phyloP scores from a whole-genome alignment of 2,888 invertebrate genomes.

The Stenolophus ochropezus region DNA sequence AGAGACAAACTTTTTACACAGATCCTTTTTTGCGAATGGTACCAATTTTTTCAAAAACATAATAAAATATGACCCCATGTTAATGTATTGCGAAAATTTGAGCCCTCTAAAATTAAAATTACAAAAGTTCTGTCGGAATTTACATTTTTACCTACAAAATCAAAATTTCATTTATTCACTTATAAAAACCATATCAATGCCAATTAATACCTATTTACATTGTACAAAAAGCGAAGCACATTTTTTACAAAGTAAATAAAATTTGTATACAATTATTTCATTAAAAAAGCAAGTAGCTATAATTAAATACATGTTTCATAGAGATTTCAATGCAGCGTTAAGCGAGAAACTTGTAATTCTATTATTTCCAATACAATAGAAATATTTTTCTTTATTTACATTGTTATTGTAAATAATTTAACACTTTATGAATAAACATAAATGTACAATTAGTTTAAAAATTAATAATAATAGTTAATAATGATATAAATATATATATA shows the following conservation, averaged over 20 bases:
- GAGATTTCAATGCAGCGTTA: not conserved
- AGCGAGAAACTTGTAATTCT: conserved; percentile 7
- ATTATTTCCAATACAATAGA: not conserved
- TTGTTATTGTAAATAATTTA: not conserved
- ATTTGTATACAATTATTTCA: not conserved
- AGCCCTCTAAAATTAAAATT: too few species aligned
- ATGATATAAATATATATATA: not conserved
- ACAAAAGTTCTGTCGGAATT: too few species aligned
- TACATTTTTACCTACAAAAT: too few species aligned
- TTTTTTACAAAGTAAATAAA: not conserved
- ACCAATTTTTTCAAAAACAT: too few species aligned
- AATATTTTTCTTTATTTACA: conserved; percentile 3
- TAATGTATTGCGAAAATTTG: too few species aligned
- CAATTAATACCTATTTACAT: too few species aligned
- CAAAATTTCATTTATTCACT: too few species aligned
- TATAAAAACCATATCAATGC: too few species aligned
- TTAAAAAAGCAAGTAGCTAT: not conserved
- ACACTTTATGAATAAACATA: not conserved
- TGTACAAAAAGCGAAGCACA: too few species aligned
- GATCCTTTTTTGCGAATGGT: too few species aligned
- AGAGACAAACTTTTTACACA: too few species aligned
- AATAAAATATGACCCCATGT: too few species aligned
- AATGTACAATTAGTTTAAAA: not conserved
- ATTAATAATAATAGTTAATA: not conserved
- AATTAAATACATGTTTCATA: not conserved